Evolutionary conservation across 2,797 vertebrate genomes (phyloP), one percentile per base, ranked within the genome.

Genomic region (Buphagus erythrorhynchus): DNA sequence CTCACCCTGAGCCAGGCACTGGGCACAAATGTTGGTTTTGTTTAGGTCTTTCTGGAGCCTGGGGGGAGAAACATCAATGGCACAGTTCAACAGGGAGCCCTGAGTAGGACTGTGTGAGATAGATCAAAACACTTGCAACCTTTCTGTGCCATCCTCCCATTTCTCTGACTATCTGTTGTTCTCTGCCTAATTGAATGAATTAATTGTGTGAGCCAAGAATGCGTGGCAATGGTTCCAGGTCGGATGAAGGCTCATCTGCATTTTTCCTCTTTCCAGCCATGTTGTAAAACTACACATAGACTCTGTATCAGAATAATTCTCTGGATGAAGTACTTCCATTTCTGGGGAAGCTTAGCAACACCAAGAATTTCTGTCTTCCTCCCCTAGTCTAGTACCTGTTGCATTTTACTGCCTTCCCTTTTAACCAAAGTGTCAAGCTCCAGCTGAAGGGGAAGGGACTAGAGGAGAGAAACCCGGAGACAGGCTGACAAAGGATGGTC

Each of bases 61-160:
- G 25, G 45, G 31, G 52, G 13, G 10, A 61, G 45, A 80, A 86
- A 36, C 26, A 31, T 88, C 82, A 95, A 58, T 86, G 62, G 66
- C 4, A 3, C 31, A 9, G 8, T 93, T 95, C 55, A 95, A 6
- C 9, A n/a, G 76, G 58, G 40, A 85, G 66, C 69, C 51, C 84
- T 55, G 90, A 62, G 48, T 21, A 4, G 21, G 8, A 33, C 13
- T 10, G 42, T 21, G 36, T 61, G 28, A 77, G 77, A 87, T 22
- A 28, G 46, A 59, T 88, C 45, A 90, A 84, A 95, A 78, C 51
- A 35, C 6, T 85, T 36, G 2, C 8, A 79, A 68, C n/a, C 81
- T 73, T 79, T 91, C 72, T 74, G 96, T 95, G 85, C 93, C 91
- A 95, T 79, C 72, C 87, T 95, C 75, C 81, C 5, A 3, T 88